A percentile compares a stretch with the other conserved stretches of the same genome.
Conservation (phyloP, 2,888 invertebrate species). For the Lepidochrysops patricia region DNA sequence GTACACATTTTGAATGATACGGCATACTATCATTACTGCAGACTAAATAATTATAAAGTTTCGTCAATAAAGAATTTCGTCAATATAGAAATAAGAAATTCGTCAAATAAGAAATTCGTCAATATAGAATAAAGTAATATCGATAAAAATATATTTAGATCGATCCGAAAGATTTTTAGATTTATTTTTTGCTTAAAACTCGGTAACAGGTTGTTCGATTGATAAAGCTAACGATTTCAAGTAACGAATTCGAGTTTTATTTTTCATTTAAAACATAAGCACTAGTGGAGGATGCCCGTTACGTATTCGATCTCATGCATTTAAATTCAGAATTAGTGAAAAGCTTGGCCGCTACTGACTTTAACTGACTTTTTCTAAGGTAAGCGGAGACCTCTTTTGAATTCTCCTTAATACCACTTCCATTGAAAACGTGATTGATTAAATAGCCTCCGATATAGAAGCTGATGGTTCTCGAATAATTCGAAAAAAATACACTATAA, state of each 20-base stretch:
- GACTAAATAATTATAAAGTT: too few species aligned
- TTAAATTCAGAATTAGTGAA: slow-evolving; percentile 73
- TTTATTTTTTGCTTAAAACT: background rate
- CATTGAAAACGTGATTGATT: slow-evolving; percentile 64
- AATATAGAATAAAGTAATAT: background rate
- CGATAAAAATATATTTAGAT: background rate
- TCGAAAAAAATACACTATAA: background rate
- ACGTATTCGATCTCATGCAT: slow-evolving; percentile 73
- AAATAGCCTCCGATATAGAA: slow-evolving; percentile 40
- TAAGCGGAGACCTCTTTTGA: slow-evolving; percentile 50
- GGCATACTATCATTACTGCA: too few species aligned
- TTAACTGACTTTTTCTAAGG: slow-evolving; percentile 55
- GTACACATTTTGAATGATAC: too few species aligned
- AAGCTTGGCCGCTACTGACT: slow-evolving; percentile 56
- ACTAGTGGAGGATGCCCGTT: slow-evolving; percentile 52
- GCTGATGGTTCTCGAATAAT: background rate
- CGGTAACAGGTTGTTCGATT: background rate
- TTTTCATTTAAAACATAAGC: slow-evolving; percentile 64
- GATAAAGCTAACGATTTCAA: slow-evolving; percentile 22
- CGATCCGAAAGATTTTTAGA: too few species aligned
- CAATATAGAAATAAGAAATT: too few species aligned
- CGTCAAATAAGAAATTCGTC: background rate
- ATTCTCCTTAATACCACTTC: slow-evolving; percentile 49
- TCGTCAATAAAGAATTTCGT: too few species aligned
- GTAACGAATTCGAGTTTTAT: slow-evolving; percentile 44